phyloP scores from a whole-genome alignment of 2,797 vertebrate genomes.

The Alauda arvensis region DNA sequence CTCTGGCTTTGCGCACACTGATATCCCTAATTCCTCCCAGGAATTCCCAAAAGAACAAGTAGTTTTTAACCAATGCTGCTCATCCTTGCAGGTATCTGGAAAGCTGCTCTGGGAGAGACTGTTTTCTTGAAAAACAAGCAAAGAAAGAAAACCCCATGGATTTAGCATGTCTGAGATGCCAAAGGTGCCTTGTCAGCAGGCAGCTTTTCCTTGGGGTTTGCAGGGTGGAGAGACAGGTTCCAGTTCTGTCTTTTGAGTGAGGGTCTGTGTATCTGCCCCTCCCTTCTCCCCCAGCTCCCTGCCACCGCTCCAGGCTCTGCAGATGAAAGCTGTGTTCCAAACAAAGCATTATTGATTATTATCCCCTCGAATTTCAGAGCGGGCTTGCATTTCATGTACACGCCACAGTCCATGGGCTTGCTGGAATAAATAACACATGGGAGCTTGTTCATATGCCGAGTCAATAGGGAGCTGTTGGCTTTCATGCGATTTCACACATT shows the following conservation, averaged over 20 bases:
- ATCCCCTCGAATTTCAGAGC: slow-evolving; percentile 15
- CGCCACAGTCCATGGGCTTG: not conserved
- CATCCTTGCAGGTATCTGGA: not conserved
- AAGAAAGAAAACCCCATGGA: not conserved
- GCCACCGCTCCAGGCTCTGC: not conserved
- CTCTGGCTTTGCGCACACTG: not conserved
- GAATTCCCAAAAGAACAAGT: not conserved
- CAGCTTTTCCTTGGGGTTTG: not conserved
- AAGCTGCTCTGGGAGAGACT: not conserved
- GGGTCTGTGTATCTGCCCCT: not conserved
- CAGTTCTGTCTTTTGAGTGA: not conserved
- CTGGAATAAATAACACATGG: slow-evolving; percentile 60
- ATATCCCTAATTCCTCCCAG: not conserved
- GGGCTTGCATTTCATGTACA: not conserved
- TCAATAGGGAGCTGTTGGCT: slow-evolving; percentile 54
- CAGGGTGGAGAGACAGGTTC: not conserved
- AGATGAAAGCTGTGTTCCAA: not conserved
- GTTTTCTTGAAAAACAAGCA: not conserved
- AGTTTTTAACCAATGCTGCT: not conserved
- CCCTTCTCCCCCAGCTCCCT: not conserved
- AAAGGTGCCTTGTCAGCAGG: not conserved
- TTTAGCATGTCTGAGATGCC: not conserved
- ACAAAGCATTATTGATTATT: slow-evolving; percentile 42
- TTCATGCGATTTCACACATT: slow-evolving; percentile 58
- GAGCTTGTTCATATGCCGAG: slow-evolving; percentile 10